Evolutionary conservation across 2,797 vertebrate genomes (phyloP), one percentile per base, ranked within the genome.

Genomic region (Neosilurus mollespiculum): DNA sequence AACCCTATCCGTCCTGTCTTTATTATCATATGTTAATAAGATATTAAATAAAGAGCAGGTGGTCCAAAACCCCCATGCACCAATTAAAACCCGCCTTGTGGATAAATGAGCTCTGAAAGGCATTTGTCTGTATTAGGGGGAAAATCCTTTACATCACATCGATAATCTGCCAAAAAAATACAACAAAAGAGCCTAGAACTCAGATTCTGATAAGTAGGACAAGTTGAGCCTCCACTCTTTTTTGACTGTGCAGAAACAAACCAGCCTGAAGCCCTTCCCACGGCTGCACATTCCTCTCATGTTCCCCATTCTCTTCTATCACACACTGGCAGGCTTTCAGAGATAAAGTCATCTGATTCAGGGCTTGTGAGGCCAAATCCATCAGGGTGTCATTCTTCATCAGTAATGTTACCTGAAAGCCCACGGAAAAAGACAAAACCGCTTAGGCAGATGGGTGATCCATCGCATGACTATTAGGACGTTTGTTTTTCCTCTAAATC

Each of bases 21-120:
- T 70, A 70, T 64, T 65, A 65, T 61, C 66, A 76, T 70, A 65
- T 71, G 84, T 69, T 81, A 87, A 89, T 84, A 73, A 86, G 81
- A 88, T 91, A 88, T 90, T 91, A 83, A 90, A 87, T 81, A 82
- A 77, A 87, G 87, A 88, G 86, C 90, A 91, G 89, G 88, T 90
- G 90, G 89, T 84, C 12, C 81, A 72, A 70, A 73, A 70, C 78
- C 86, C 78, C 87, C 85, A 87, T 73, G 15, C 22, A 86, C 89
- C 73, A 82, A 85, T 83, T 56, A 81, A 73, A 85, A 80, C 37
- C 71, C 49, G 15, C 82, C 51, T 65, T 30, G 15, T 81, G 85
- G 77, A 85, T 84, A 86, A 87, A 89, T 79, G n/a, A 59, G 77
- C 81, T 54, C 75, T 10, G 80, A 85, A 80, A 88, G 85, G 67